Evolutionary conservation across 2,797 vertebrate species (phyloP), one percentile per base, ranked within the genome.

Genomic region (Heteromormyrus szaboi): DNA sequence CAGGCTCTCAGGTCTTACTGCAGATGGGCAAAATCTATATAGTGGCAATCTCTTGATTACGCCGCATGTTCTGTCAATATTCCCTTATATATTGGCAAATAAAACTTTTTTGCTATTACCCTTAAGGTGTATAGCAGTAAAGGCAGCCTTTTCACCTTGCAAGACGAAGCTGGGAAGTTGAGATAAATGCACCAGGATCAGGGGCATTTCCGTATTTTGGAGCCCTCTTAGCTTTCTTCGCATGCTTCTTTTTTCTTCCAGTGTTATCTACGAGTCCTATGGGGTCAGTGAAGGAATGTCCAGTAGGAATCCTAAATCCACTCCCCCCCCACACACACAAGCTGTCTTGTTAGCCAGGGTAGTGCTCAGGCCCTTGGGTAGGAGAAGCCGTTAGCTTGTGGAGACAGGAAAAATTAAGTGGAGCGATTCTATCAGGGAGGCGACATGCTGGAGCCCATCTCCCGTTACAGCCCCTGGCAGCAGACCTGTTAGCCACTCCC

Each of bases 381-480:
- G 72, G 14, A 44, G 7, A 79, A 41, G 37, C 37, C 37, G 37
- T n/a, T 79, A 79, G 72, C 72, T 79, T 79, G 37, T 79, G 37
- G 37, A 79, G 72, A 79, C 72, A 79, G 72, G 37, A 37, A n/a
- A 93, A 93, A 93, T 90, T 85, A 90, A 37, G 91, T 2, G 2
- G 89, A 90, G 72, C 17, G 17, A 79, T 79, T 79, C 72, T 9
- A 79, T 44, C 72, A n/a, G 72, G 37, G 37, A 79, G n/a, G 37
- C 17, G 72, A 44, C 72, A 79, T 3, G 37, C 72, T 41, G 33
- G 0, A 41, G 33, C 17, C 17, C 68, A 76, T 41, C 37, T 76
- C 33, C 33, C 1, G 37, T n/a, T 44, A 41, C 72, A 41, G 72
- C 72, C 72, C 17, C 72, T 79, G 37, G 72, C 72, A 79, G 37